Percentiles rank a stretch among this genome's conserved stretches.
Evolutionary conservation across 2,888 invertebrate species (phyloP).

Genomic region (Acholoe squamosa): DNA sequence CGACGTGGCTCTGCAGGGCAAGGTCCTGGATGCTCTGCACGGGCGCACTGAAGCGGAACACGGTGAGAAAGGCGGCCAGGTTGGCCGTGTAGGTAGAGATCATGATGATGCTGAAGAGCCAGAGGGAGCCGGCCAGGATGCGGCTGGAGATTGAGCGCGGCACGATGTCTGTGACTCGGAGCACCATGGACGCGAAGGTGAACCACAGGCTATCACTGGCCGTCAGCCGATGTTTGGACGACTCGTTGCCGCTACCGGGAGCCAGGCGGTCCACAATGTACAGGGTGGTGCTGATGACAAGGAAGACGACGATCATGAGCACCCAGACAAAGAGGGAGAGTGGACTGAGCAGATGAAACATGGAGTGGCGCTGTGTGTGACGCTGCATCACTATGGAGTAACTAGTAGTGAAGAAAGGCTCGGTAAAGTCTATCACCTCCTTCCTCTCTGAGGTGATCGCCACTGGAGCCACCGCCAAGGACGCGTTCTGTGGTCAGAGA

Average conservation of each 20-base stretch:
- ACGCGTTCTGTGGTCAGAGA: slow-evolving; percentile 78
- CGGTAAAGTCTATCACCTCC: slow-evolving; percentile 81
- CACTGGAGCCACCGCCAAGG: slow-evolving; percentile 81
- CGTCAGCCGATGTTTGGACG: slow-evolving; percentile 68
- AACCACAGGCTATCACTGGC: slow-evolving; percentile 81
- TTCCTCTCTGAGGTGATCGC: slow-evolving; percentile 80
- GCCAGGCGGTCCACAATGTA: slow-evolving; percentile 83
- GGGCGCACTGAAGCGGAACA: slow-evolving; percentile 80
- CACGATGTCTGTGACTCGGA: slow-evolving; percentile 87
- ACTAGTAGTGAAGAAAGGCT: slow-evolving; percentile 81
- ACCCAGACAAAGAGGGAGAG: slow-evolving; percentile 80
- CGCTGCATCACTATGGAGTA: slow-evolving; percentile 80
- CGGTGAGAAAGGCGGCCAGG: slow-evolving; percentile 81
- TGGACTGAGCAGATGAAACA: slow-evolving; percentile 79
- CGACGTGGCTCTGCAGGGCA: slow-evolving; percentile 80
- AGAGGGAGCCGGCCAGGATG: slow-evolving; percentile 81
- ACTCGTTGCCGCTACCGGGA: slow-evolving; percentile 80
- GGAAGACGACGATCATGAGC: slow-evolving; percentile 78
- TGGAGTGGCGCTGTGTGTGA: slow-evolving; percentile 74
- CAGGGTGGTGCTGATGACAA: slow-evolving; percentile 78
- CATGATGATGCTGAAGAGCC: slow-evolving; percentile 81
- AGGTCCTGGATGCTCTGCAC: slow-evolving; percentile 80
- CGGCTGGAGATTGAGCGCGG: slow-evolving; percentile 72
- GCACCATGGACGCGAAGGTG: slow-evolving; percentile 79
- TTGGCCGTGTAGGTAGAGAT: slow-evolving; percentile 82